phyloP scores from a whole-genome alignment of 1,140 invertebrate species.

The Hydropsyche tenuis region DNA sequence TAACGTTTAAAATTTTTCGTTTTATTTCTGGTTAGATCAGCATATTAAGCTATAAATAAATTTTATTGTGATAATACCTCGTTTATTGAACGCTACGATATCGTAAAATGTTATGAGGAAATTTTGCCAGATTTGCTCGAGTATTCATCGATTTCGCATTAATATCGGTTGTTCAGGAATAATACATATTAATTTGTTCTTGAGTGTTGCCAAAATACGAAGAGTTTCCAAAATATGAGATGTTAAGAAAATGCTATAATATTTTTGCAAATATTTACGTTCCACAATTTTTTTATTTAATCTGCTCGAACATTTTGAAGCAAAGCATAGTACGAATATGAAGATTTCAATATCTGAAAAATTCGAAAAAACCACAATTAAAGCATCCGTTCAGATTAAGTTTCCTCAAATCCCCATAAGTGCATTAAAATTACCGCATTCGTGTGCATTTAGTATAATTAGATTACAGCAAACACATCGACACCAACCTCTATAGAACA shows the following conservation, averaged over 20 bases:
- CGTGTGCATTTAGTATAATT: no score
- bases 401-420: neutral
- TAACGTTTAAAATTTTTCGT: no score
- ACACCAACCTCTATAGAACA: no score
- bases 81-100: no score
- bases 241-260: no score
- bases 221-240: neutral
- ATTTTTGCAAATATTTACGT: no score
- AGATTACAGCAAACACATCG: no score
- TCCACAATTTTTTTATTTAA: neutral
- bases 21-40: no score
- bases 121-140: neutral
- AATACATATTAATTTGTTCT: neutral
- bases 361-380: no score
- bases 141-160: neutral
- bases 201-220: neutral
- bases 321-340: slow-evolving; percentile 52
- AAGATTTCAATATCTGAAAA: slow-evolving; percentile 51
- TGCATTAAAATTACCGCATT: neutral
- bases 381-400: neutral
- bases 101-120: no score
- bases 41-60: no score
- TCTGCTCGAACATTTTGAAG: slow-evolving; percentile 42
- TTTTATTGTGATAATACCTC: no score
- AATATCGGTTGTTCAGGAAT: neutral